These are phyloP conservation scores for Dicaeum eximium DNA, from an alignment of 2,113 vertebrate genomes.

Conservation along the genomic window DNA sequence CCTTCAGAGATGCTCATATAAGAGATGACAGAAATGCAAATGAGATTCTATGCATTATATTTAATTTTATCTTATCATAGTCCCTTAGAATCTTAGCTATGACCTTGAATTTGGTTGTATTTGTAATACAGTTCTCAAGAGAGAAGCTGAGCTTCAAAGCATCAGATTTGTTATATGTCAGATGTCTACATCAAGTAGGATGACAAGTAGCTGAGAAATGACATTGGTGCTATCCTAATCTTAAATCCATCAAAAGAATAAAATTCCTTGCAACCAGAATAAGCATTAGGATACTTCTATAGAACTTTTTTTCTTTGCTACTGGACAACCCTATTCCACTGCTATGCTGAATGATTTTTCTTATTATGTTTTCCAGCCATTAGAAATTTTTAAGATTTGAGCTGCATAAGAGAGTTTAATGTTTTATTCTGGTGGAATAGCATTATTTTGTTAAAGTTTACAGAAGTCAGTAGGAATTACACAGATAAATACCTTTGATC, in stretches of 20 bases:
- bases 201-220: constrained; percentile 8
- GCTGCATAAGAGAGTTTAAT: neutral
- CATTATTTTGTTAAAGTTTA: neutral
- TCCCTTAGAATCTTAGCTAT: neutral
- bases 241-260: neutral
- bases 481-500: neutral
- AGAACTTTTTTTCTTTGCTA: neutral
- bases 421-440: neutral
- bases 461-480: neutral
- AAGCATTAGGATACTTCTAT: neutral
- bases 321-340: neutral
- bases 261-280: neutral
- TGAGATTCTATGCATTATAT: neutral
- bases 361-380: neutral
- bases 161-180: constrained; percentile 23
- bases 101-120: constrained; percentile 12
- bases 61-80: neutral
- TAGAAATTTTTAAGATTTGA: neutral
- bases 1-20: neutral
- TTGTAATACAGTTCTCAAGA: neutral
- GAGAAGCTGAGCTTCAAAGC: constrained; percentile 6
- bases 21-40: neutral
- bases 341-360: neutral
- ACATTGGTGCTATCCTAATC: neutral
- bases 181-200: neutral